Conservation (phyloP, 2,888 invertebrate genomes). For the Lasioglossum morio region DNA sequence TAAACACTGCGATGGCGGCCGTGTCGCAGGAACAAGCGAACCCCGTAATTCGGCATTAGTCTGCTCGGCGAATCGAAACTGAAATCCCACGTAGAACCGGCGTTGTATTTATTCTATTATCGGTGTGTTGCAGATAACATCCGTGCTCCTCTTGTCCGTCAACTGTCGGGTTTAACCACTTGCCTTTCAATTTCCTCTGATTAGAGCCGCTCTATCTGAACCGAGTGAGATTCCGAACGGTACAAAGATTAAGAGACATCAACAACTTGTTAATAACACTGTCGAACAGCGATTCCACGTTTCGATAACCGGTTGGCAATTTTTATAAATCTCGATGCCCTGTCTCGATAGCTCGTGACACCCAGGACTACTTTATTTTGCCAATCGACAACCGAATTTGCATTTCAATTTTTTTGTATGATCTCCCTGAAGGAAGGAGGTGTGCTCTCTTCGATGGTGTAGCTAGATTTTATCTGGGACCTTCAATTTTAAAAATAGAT, state of each 20-base stretch:
- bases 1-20: slow-evolving; percentile 42
- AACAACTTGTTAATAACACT: not conserved
- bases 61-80: slow-evolving; percentile 42
- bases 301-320: not conserved
- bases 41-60: slow-evolving; percentile 54
- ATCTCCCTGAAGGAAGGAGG: not conserved
- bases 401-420: not conserved
- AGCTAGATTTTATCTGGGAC: not conserved
- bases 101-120: slow-evolving; percentile 10
- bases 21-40: slow-evolving; percentile 53
- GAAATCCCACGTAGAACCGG: slow-evolving; percentile 18
- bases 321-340: not conserved
- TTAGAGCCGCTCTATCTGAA: not conserved
- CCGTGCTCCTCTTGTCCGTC: not conserved
- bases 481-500: not conserved
- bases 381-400: not conserved
- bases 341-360: not conserved
- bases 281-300: not conserved
- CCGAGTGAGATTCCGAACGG: not conserved
- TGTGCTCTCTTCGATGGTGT: not conserved
- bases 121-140: slow-evolving; percentile 9
- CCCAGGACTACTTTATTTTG: not conserved
- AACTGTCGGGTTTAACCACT: not conserved
- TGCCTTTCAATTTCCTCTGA: not conserved
- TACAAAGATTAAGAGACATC: not conserved